phyloP scores from a whole-genome alignment of 1,140 invertebrate genomes.

The Vanessa tameamea region DNA sequence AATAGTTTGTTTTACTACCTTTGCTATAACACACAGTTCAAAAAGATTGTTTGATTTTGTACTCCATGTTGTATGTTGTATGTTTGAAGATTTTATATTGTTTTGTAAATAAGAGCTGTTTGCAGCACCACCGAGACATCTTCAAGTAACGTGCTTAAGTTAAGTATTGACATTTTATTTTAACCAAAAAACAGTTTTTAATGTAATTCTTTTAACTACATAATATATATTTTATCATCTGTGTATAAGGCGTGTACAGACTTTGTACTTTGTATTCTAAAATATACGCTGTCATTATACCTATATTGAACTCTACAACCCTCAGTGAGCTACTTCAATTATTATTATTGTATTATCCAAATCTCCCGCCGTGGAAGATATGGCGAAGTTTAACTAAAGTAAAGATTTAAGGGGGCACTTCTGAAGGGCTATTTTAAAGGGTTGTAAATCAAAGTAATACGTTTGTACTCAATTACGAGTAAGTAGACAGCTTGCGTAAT shows the following conservation, averaged over 20 bases:
- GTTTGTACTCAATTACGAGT: constrained; percentile 56
- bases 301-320: constrained; percentile 2
- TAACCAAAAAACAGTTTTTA: too few relatives aligned
- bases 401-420: constrained; percentile 53
- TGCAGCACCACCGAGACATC: too few relatives aligned
- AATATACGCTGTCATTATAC: not conserved
- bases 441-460: constrained; percentile 69
- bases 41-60: constrained; percentile 14
- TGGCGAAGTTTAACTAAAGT: constrained; percentile 65
- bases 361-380: constrained; percentile 52
- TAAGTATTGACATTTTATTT: too few relatives aligned
- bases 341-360: constrained; percentile 55
- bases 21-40: constrained; percentile 14
- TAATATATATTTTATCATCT: too few relatives aligned
- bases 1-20: constrained; percentile 43
- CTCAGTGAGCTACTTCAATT: constrained; percentile 44
- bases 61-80: not conserved
- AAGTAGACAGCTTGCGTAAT: constrained; percentile 41
- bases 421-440: constrained; percentile 61
- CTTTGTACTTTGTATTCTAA: not conserved
- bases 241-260: too few relatives aligned
- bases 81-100: not conserved
- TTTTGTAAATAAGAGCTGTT: too few relatives aligned
- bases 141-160: too few relatives aligned
- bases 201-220: too few relatives aligned